These are phyloP conservation scores for Pogona vitticeps DNA, from an alignment of 2,113 vertebrate genomes.

Conservation along the genomic window DNA sequence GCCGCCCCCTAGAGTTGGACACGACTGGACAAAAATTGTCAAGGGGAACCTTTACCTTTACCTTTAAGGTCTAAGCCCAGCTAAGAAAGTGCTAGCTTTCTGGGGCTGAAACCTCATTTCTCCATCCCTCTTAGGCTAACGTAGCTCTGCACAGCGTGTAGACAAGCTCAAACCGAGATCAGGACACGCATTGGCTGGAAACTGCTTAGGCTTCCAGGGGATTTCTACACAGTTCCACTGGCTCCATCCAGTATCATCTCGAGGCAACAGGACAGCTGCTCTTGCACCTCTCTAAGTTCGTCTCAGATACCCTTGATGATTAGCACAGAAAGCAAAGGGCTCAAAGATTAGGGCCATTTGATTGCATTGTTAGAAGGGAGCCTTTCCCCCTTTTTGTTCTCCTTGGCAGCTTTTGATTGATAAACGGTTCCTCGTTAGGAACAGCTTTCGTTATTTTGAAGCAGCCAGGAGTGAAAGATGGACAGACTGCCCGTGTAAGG, in stretches of 20 bases:
- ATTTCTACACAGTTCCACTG: background rate
- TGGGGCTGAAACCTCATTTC: background rate
- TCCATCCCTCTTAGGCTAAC: background rate
- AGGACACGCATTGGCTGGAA: background rate
- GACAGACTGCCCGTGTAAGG: background rate
- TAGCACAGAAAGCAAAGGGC: accelerated
- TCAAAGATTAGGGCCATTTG: accelerated
- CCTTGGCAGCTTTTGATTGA: slow-evolving; percentile 36
- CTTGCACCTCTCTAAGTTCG: background rate
- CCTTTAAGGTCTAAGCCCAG: background rate
- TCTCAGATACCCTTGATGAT: background rate
- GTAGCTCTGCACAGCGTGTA: background rate
- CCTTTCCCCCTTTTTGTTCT: slow-evolving; percentile 19
- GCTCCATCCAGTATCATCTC: slow-evolving; percentile 11
- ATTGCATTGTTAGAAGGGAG: background rate
- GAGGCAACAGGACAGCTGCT: background rate
- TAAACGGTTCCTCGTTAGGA: slow-evolving; percentile 29
- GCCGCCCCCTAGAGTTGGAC: too few relatives aligned
- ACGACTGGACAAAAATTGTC: too few relatives aligned
- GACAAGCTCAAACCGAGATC: background rate
- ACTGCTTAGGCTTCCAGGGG: background rate
- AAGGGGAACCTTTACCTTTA: too few relatives aligned
- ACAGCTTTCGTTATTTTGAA: slow-evolving; percentile 54
- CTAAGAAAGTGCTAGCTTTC: background rate
- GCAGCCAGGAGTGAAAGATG: slow-evolving; percentile 36